Evolutionary conservation across 1,140 invertebrate species (phyloP).

Genomic region (Heliconius hermathena): DNA sequence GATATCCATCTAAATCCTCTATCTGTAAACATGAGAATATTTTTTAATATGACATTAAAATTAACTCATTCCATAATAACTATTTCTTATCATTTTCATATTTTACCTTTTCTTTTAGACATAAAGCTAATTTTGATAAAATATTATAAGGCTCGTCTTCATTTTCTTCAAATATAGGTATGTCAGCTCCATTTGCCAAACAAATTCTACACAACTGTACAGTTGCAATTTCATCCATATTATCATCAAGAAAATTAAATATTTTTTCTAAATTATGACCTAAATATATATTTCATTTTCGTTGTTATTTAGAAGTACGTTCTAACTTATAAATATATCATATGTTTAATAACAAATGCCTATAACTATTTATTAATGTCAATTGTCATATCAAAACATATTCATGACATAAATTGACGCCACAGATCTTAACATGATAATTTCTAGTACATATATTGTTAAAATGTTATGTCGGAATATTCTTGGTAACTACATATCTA

Average conservation of each 20-base stretch:
- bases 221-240: constrained; percentile 25
- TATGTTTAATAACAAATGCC: constrained; percentile 13
- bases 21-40: constrained; percentile 54
- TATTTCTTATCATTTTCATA: neutral
- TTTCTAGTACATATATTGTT: too few relatives aligned
- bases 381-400: neutral
- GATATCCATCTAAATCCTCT: constrained; percentile 65
- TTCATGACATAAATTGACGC: neutral
- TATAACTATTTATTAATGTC: neutral
- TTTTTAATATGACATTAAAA: neutral
- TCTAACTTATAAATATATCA: neutral
- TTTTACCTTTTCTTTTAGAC: constrained; percentile 60
- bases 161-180: constrained; percentile 60
- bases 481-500: too few relatives aligned
- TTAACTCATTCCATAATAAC: neutral
- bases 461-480: too few relatives aligned
- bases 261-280: neutral
- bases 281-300: neutral
- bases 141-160: constrained; percentile 40
- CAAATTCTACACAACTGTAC: constrained; percentile 63
- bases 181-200: constrained; percentile 55
- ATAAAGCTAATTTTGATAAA: constrained; percentile 52
- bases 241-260: constrained; percentile 7
- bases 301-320: neutral
- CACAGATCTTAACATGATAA: too few relatives aligned